Conservation (phyloP, 2,888 invertebrate species). For the Microplitis manilae region DNA sequence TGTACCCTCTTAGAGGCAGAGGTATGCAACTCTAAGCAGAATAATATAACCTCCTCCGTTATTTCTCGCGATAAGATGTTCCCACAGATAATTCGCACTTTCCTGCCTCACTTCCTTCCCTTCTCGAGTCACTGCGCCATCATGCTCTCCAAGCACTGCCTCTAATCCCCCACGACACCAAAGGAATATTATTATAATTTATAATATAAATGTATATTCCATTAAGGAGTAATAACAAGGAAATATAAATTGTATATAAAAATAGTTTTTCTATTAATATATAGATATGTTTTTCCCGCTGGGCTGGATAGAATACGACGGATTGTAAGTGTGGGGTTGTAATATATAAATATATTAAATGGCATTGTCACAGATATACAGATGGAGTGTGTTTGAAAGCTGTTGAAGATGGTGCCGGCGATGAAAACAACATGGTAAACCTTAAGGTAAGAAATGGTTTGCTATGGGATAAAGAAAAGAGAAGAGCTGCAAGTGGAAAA, state of each 20-base stretch:
- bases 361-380: constrained; percentile 32
- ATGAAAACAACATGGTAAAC: constrained; percentile 23
- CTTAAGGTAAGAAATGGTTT: neutral
- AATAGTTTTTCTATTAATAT: constrained; percentile 18
- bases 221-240: constrained; percentile 11
- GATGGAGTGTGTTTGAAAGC: constrained; percentile 30
- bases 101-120: constrained; percentile 48
- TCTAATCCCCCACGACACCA: neutral
- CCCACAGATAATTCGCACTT: constrained; percentile 52
- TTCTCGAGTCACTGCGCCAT: constrained; percentile 7
- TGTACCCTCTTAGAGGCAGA: neutral
- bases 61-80: constrained; percentile 42
- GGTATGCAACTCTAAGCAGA: constrained; percentile 17
- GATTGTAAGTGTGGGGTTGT: no score
- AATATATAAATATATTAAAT: constrained; percentile 23
- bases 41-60: constrained; percentile 8
- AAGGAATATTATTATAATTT: neutral
- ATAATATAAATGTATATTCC: neutral
- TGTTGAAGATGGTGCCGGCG: constrained; percentile 34
- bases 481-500: constrained; percentile 25
- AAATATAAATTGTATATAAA: constrained; percentile 11
- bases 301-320: no score
- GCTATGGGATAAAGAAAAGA: constrained; percentile 6
- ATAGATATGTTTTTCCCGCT: neutral
- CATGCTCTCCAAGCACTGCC: neutral